These are phyloP conservation scores for Hydrotaea diabolus DNA, from an alignment of 2,888 invertebrate genomes.

Conservation along the genomic window DNA sequence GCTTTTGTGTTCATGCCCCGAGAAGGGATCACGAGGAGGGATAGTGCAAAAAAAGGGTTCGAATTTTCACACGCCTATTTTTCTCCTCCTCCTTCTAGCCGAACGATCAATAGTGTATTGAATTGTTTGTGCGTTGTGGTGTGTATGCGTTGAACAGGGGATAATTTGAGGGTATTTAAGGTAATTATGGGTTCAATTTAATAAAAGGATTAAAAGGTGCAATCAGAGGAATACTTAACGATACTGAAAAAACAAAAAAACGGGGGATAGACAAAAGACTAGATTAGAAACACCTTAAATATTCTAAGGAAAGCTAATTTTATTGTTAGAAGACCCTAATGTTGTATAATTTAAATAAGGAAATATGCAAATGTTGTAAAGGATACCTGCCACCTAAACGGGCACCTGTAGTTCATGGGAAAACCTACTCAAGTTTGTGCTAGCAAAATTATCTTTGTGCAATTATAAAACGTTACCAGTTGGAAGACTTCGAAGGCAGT, in stretches of 20 bases:
- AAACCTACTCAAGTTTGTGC: no score
- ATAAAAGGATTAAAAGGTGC: slow-evolving; percentile 24
- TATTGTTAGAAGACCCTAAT: no score
- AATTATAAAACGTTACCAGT: no score
- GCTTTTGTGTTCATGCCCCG: neutral
- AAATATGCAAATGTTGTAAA: neutral
- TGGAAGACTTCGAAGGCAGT: no score
- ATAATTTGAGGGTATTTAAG: slow-evolving; percentile 41
- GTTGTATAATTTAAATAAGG: neutral
- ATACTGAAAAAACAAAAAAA: no score
- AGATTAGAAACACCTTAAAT: no score
- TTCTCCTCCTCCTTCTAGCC: neutral
- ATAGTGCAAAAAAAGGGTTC: slow-evolving; percentile 53
- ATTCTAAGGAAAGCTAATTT: no score
- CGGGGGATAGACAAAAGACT: no score
- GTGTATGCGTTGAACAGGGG: neutral
- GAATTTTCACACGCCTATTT: slow-evolving; percentile 64
- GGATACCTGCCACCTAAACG: no score
- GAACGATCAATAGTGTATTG: slow-evolving; percentile 39
- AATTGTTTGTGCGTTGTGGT: no score
- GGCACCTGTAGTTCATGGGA: no score
- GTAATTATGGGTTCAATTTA: slow-evolving; percentile 42
- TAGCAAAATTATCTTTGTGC: no score
- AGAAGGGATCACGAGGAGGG: neutral
- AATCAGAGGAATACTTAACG: neutral